Evolutionary conservation across 2,113 vertebrate genomes (phyloP).

Genomic region (Murina feae): DNA sequence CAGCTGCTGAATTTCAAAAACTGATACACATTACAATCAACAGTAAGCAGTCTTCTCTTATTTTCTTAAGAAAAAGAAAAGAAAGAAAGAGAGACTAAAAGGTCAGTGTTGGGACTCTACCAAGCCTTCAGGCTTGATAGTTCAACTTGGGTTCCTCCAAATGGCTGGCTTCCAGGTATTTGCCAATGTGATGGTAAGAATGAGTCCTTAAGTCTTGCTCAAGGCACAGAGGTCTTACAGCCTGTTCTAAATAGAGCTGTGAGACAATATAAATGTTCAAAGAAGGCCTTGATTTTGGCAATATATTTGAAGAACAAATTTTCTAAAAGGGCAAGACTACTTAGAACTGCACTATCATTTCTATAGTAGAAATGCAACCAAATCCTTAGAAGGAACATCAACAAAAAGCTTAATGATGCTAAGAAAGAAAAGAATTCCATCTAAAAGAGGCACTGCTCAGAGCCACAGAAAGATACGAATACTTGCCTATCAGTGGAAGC

Average conservation of each 20-base stretch:
- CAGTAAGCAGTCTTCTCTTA: slow-evolving; percentile 9
- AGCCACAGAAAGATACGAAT: neutral
- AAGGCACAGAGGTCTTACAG: neutral
- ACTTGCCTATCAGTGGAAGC: neutral
- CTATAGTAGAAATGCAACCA: neutral
- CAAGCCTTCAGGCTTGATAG: neutral
- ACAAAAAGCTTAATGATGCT: neutral
- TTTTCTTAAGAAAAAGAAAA: slow-evolving; percentile 10
- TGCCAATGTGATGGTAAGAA: slow-evolving; percentile 48
- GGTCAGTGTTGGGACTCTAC: neutral
- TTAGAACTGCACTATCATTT: neutral
- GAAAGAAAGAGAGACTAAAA: neutral
- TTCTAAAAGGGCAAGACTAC: neutral
- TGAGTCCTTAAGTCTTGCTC: slow-evolving; percentile 5
- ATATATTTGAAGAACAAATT: slow-evolving; percentile 43
- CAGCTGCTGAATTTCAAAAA: slow-evolving; percentile 58
- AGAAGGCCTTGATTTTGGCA: neutral
- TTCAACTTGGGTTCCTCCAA: slow-evolving; percentile 28
- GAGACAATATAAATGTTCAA: slow-evolving; percentile 29
- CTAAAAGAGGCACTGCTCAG: neutral
- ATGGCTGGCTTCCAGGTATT: slow-evolving; percentile 30
- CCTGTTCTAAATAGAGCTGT: slow-evolving; percentile 12
- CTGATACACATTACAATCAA: slow-evolving; percentile 57
- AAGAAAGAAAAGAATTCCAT: neutral
- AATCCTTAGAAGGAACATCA: neutral